These are phyloP conservation scores for Sebastes itinus DNA, from an alignment of 2,797 vertebrate genomes.

Conservation along the genomic window DNA sequence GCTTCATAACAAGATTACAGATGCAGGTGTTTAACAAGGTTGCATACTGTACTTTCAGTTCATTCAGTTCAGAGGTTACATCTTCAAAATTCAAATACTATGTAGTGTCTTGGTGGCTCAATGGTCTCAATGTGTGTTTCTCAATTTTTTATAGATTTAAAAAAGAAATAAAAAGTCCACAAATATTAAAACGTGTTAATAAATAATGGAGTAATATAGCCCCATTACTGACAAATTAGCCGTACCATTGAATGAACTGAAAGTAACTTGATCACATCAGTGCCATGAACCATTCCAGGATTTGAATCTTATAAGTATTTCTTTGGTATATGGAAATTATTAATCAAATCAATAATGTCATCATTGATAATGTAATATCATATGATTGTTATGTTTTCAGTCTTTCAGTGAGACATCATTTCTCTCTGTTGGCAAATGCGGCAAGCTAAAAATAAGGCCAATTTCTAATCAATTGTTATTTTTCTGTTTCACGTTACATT, in stretches of 20 bases:
- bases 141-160: not conserved
- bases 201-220: not conserved
- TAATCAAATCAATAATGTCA: not conserved
- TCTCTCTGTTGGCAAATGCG: not conserved
- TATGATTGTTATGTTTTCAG: not conserved
- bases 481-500: slow-evolving; percentile 1
- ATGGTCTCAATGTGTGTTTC: not conserved
- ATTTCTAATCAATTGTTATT: not conserved
- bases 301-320: not conserved
- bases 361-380: not conserved
- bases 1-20: not conserved
- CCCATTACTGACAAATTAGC: not conserved
- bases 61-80: not conserved
- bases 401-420: not conserved
- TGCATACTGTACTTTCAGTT: not conserved
- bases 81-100: not conserved
- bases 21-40: not conserved
- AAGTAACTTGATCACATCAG: not conserved
- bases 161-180: not conserved
- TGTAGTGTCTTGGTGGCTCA: not conserved
- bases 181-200: not conserved
- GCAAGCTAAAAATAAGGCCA: not conserved
- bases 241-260: not conserved
- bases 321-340: not conserved
- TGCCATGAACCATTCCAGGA: not conserved